Base-by-base conservation (phyloP, 2,113 vertebrate genomes). In the Phodopus roborovskii region DNA sequence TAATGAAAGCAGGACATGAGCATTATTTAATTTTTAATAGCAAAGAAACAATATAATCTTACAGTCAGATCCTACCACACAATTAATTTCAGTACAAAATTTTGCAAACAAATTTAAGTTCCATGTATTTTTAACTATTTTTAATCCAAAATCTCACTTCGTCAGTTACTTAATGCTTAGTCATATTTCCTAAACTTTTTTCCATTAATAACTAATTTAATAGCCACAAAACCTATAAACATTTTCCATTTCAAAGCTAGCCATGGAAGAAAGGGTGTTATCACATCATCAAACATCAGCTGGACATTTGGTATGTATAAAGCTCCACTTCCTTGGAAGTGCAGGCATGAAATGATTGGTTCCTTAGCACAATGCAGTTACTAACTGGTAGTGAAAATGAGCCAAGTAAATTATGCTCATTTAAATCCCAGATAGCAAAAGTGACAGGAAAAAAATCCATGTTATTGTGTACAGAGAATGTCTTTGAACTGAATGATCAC, bases 401-500 rank as follows among this genome's bases (percentile, higher is more conserved):
- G 22, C 4, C n/a, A 95, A 8, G 2, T 78, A 87, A 88, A 53
- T 62, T 33, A 90, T 39, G 4, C 17, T 82, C 60, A 26, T 74
- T 48, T 92, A 79, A 95, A 84, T 20, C 53, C 94, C 45, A 83
- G 36, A 50, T 70, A 33, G 26, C 45, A 93, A 94, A 94, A 96
- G 12, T 20, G 28, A 56, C 10, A 36, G 42, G 17, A 75, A 30
- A 73, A 73, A 11, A 48, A 16, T n/a, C 15, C 48, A 24, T 71
- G 39, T 53, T 96, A 5, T 36, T 42, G 7, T 42, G 0, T 70
- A 2, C 73, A 77, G 42, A 64, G 79, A 64, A 89, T 74, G n/a
- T 66, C 78, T 5, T 10, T 60, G 33, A 7, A 60, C 24, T 91
- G 9, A 77, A 85, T 86, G 17, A 91, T 22, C 64, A 84, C 8